Evolutionary conservation across 2,888 invertebrate species (phyloP).

Genomic region (Calameuta pallipes): DNA sequence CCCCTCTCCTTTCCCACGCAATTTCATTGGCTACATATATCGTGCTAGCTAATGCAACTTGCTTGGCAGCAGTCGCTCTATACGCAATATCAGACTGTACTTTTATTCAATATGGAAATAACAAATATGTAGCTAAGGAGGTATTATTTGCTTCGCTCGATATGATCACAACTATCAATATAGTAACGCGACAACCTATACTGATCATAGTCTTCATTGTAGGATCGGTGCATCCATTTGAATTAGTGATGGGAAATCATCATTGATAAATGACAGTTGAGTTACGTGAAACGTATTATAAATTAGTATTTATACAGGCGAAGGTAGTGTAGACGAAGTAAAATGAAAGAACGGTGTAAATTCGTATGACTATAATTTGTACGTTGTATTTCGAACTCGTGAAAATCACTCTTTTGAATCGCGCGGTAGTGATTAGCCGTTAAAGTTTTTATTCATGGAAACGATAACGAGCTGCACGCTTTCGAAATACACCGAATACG

Average conservation of each 20-base stretch:
- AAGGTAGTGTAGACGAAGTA: neutral
- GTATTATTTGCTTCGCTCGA: slow-evolving; percentile 44
- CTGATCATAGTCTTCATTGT: neutral
- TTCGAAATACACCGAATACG: neutral
- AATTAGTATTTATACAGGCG: neutral
- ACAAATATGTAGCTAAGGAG: slow-evolving; percentile 40
- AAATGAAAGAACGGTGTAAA: neutral
- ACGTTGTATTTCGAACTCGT: neutral
- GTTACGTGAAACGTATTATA: neutral
- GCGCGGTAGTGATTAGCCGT: neutral
- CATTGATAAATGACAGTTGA: too few species aligned
- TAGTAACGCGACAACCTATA: neutral
- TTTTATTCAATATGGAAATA: neutral
- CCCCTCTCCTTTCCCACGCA: neutral
- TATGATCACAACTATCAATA: slow-evolving; percentile 17
- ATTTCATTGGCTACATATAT: neutral
- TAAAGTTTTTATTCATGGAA: neutral
- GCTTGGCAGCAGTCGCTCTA: neutral
- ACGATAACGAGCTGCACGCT: neutral
- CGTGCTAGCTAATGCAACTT: neutral
- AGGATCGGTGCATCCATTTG: neutral
- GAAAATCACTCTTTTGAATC: neutral
- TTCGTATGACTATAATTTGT: neutral
- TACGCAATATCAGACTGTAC: neutral
- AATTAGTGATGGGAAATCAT: too few species aligned